Evolutionary conservation across 2,797 vertebrate species (phyloP).

Genomic region (Acanthis flammea): DNA sequence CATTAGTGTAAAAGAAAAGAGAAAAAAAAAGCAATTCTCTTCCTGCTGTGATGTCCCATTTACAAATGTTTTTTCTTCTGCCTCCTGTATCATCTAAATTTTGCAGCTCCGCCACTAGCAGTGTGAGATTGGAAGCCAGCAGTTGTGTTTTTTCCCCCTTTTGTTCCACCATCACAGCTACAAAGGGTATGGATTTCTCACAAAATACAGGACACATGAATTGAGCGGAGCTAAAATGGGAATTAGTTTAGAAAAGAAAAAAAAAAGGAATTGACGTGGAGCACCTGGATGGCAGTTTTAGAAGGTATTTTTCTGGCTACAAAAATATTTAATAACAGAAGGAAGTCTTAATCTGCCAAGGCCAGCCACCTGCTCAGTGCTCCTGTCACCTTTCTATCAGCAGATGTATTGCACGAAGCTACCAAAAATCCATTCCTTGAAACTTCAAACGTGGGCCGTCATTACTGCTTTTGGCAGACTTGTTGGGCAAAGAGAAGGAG

Average conservation of each 20-base stretch:
- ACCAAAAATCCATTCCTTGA: neutral
- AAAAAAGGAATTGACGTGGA: neutral
- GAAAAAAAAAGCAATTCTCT: neutral
- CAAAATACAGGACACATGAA: neutral
- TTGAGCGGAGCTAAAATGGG: slow-evolving; percentile 6
- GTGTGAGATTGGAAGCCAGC: neutral
- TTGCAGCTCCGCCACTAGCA: neutral
- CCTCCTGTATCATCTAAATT: neutral
- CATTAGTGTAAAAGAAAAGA: neutral
- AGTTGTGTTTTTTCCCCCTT: neutral
- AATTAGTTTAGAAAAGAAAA: neutral
- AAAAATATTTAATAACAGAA: neutral
- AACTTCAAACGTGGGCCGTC: fast-evolving
- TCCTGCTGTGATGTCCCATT: slow-evolving; percentile 20
- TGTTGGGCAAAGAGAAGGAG: neutral
- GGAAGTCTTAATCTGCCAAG: neutral
- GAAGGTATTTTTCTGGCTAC: neutral
- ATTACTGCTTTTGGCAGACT: neutral
- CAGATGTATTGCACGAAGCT: neutral
- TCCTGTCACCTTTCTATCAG: neutral
- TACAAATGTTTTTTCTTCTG: slow-evolving; percentile 14
- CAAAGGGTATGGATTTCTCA: slow-evolving; percentile 11
- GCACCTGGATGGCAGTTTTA: neutral
- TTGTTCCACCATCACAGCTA: slow-evolving; percentile 11
- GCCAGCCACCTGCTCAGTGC: neutral